Base-by-base conservation (phyloP, 2,888 invertebrate genomes). In the Limnephilus marmoratus region DNA sequence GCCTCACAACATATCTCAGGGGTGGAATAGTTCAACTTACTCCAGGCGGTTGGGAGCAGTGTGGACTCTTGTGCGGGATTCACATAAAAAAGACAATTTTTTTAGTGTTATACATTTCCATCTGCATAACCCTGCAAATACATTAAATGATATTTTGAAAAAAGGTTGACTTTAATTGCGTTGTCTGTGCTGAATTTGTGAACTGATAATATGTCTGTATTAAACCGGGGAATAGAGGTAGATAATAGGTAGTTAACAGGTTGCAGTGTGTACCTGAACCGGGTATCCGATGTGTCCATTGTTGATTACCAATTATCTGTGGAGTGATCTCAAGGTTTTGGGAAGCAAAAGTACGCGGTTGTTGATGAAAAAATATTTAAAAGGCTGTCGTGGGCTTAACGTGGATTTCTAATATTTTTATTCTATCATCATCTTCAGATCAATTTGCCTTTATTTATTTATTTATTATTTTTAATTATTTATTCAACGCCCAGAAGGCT, bases 331-430 rank as follows among this genome's bases (percentile, higher is more conserved):
- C 83, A 83, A 83, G 83, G 83, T 37, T 83, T 83, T 83, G 83
- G 7, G 83, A 83, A 83, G 34, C 83, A 83, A 83, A 83, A 83
- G 34, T 24, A 83, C 83, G 83, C 83, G 37, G 83, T 83, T 83
- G 34, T 83, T 31, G 37, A 24, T 24, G 37, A 34, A 37, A 83
- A 83, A 18, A 18, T 37, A 37, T 41, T 83, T 13, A 37, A 9
- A 2, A 83, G 83, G 1, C 9, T 68, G 68, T n/a, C n/a, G 68
- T 68, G n/a, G 68, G 0, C n/a, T 68, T 7, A 24, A 24, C 68
- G 68, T n/a, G 68, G 68, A 68, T 24, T 68, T 68, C 68, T 1
- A 7, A 0, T 18, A 18, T 0, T 2, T n/a, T 9, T 31, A n/a
- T 68, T 68, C 24, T 9, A 24, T 7, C 68, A 0, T 68, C 9